phyloP scores from a whole-genome alignment of 2,888 invertebrate species.

The Amblyjoppa proteus region DNA sequence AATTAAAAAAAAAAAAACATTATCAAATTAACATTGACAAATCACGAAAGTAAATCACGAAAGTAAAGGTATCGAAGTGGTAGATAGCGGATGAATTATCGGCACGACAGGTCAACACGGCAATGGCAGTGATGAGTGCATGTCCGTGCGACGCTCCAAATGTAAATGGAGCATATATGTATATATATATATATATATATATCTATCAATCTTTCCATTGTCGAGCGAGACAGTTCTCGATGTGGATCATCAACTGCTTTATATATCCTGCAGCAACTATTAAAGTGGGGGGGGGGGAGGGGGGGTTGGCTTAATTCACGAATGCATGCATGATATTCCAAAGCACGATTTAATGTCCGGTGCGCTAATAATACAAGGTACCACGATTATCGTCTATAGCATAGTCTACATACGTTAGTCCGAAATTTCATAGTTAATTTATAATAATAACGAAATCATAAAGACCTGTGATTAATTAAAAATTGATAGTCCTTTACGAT shows the following conservation, averaged over 20 bases:
- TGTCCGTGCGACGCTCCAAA: conserved; percentile 8
- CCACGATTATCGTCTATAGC: conserved; percentile 27
- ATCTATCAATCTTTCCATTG: conserved; percentile 47
- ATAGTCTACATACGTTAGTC: not conserved
- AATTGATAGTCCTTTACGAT: not conserved
- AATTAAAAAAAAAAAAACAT: not conserved
- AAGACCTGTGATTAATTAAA: not conserved
- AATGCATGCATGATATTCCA: conserved; percentile 56
- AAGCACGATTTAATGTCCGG: conserved; percentile 63
- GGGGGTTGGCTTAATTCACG: conserved; percentile 53
- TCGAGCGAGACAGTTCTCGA: conserved; percentile 27
- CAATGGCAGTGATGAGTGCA: not conserved
- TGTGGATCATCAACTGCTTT: conserved; percentile 31
- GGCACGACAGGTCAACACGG: not conserved
- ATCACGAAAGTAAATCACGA: not conserved
- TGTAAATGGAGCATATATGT: conserved; percentile 30
- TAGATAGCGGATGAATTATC: not conserved
- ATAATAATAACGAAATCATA: not conserved
- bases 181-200: conserved; percentile 32
- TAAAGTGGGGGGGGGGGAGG: conserved; percentile 40
- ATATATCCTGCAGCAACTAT: conserved; percentile 32
- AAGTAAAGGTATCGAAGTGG: not conserved
- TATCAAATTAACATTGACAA: not conserved
- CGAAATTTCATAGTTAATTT: not conserved
- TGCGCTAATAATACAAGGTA: conserved; percentile 54